These are phyloP conservation scores for Mycetomoellerius zeteki DNA, from an alignment of 1,140 invertebrate species.

Conservation along the genomic window DNA sequence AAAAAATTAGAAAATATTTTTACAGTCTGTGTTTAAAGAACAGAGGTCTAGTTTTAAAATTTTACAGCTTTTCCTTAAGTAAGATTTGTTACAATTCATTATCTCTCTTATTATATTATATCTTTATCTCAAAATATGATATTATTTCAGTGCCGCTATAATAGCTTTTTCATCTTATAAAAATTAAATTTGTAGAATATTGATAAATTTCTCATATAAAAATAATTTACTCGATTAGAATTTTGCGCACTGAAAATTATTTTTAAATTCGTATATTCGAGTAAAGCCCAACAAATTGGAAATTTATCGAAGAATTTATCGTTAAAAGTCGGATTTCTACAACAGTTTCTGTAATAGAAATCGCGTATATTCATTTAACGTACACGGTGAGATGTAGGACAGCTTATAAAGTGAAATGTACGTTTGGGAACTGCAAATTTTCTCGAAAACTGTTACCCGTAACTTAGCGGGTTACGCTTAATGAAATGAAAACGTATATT, in stretches of 20 bases:
- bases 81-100: no score
- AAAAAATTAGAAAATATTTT: background rate
- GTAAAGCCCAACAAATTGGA: background rate
- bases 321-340: background rate
- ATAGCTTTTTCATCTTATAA: no score
- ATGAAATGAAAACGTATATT: constrained; percentile 63
- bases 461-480: constrained; percentile 50
- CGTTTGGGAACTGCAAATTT: constrained; percentile 55
- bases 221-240: background rate
- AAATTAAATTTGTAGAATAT: background rate
- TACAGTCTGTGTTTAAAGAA: background rate
- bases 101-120: no score
- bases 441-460: constrained; percentile 51
- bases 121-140: no score
- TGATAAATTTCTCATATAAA: background rate
- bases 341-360: background rate
- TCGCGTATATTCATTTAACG: background rate
- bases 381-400: constrained; percentile 1
- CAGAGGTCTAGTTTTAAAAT: no score
- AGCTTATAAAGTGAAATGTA: constrained; percentile 51
- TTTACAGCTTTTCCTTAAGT: no score
- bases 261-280: background rate
- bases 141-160: no score
- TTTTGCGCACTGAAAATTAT: background rate
- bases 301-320: background rate